phyloP scores from a whole-genome alignment of 2,888 invertebrate genomes.

The Papilio demoleus region DNA sequence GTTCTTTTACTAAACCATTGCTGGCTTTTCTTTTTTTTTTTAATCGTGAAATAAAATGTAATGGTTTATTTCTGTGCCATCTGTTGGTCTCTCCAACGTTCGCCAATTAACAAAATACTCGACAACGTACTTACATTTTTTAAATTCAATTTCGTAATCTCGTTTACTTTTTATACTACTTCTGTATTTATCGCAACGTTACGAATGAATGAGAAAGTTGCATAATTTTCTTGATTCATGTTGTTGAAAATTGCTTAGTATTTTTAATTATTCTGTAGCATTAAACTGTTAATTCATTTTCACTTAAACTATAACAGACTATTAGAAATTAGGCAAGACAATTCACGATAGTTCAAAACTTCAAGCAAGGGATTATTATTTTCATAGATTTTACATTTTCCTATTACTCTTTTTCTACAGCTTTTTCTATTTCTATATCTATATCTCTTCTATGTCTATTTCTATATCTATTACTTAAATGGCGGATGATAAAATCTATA shows the following conservation, averaged over 20 bases:
- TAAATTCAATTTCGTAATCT: constrained; percentile 20
- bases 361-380: background rate
- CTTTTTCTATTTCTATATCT: background rate
- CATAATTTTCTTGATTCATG: constrained; percentile 1
- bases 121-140: constrained; percentile 31
- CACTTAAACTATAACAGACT: background rate
- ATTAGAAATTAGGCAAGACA: background rate
- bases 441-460: background rate
- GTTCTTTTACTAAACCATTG: constrained; percentile 42
- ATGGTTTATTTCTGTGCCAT: constrained; percentile 36
- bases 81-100: constrained; percentile 28
- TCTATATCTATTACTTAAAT: too few relatives aligned
- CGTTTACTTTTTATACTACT: constrained; percentile 16
- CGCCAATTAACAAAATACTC: constrained; percentile 36
- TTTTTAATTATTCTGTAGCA: background rate
- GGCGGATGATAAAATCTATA: too few relatives aligned
- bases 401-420: background rate
- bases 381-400: background rate
- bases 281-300: background rate
- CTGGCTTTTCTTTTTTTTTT: constrained; percentile 37
- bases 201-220: constrained; percentile 7
- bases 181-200: background rate
- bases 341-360: background rate
- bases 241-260: background rate
- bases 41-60: constrained; percentile 36